Conservation (phyloP, 2,888 invertebrate species). For the Autographa gamma region DNA sequence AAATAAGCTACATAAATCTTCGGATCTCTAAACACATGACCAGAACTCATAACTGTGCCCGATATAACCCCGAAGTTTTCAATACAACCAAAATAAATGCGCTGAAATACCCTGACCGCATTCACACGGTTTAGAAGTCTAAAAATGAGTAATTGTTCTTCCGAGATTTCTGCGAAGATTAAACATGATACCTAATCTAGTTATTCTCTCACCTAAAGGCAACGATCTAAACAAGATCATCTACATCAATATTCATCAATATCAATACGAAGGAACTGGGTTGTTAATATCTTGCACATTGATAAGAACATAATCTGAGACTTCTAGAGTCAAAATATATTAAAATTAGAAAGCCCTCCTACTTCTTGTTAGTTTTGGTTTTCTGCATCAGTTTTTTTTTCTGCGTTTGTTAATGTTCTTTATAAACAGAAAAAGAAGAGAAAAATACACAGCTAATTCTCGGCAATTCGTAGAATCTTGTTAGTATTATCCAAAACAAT, state of each 20-base stretch:
- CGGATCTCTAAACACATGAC: conserved; percentile 2
- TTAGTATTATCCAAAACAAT: neutral
- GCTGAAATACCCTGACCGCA: conserved; percentile 11
- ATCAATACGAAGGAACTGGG: neutral
- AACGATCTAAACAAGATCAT: neutral
- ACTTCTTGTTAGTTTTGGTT: no score
- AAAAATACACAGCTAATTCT: neutral
- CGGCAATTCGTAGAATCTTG: neutral
- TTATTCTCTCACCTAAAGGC: neutral
- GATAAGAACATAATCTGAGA: neutral
- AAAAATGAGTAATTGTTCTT: conserved; percentile 18
- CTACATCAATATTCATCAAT: neutral
- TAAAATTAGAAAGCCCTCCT: no score
- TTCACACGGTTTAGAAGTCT: conserved; percentile 20
- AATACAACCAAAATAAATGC: conserved; percentile 14
- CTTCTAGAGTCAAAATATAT: no score
- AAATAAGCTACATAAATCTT: neutral
- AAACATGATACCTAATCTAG: neutral
- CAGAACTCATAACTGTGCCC: conserved; percentile 6
- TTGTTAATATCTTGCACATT: neutral
- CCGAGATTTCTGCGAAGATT: neutral
- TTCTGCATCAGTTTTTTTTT: no score
- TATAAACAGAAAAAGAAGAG: no score
- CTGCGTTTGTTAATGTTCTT: no score
- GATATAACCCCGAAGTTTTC: conserved; percentile 30